phyloP scores from a whole-genome alignment of 2,113 vertebrate species.

The Crotalus tigris region DNA sequence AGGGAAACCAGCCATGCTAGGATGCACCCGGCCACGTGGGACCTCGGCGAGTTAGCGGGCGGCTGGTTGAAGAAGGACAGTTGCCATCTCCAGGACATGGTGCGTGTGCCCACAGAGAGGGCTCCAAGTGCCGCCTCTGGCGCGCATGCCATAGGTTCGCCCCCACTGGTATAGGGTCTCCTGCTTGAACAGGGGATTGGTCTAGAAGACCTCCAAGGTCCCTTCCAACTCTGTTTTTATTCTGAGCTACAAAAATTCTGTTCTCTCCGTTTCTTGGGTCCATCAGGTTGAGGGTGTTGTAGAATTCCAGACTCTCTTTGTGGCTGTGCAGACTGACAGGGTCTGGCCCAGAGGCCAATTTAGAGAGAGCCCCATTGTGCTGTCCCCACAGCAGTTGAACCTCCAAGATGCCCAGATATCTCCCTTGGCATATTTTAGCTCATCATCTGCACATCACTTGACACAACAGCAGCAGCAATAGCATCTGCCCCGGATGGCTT shows the following conservation, averaged over 20 bases:
- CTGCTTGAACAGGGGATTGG: not conserved
- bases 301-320: not conserved
- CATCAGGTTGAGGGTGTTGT: not conserved
- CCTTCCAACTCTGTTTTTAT: not conserved
- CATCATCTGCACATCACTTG: not conserved
- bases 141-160: too few relatives aligned
- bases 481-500: not conserved
- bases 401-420: not conserved
- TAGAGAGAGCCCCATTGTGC: not conserved
- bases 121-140: too few relatives aligned
- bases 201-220: not conserved
- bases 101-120: too few relatives aligned
- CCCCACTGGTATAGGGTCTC: too few relatives aligned
- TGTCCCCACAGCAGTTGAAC: not conserved
- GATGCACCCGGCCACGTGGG: too few relatives aligned
- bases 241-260: too few relatives aligned
- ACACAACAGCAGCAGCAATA: rapidly evolving
- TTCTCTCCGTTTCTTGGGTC: not conserved
- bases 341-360: not conserved
- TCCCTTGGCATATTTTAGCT: not conserved
- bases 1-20: too few relatives aligned
- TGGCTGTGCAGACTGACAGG: not conserved
- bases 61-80: too few relatives aligned
- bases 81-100: too few relatives aligned
- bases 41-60: too few relatives aligned